Conservation (phyloP, 2,113 vertebrate genomes). For the Phaethornis superciliosus region DNA sequence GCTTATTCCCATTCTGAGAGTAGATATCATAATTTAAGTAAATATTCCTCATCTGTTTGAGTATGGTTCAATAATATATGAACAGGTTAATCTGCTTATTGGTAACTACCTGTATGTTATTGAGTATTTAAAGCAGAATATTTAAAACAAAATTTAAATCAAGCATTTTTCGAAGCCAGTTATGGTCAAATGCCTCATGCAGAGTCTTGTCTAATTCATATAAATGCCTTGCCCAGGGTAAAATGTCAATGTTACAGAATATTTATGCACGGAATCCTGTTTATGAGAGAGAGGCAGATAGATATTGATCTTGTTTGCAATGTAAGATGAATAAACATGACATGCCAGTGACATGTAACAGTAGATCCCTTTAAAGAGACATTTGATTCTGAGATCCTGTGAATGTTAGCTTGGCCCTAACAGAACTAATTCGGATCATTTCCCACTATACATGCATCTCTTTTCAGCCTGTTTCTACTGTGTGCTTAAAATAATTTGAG, state of each 20-base stretch:
- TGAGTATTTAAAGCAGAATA: background rate
- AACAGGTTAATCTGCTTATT: background rate
- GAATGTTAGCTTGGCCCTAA: slow-evolving; percentile 63
- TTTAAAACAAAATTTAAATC: background rate
- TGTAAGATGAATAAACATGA: background rate
- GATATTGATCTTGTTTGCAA: background rate
- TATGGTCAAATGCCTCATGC: background rate
- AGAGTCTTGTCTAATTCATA: background rate
- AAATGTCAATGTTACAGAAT: background rate
- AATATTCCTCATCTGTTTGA: background rate
- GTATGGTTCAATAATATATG: background rate
- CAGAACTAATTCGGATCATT: slow-evolving; percentile 65
- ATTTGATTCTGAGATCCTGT: slow-evolving; percentile 1
- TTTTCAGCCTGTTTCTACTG: slow-evolving; percentile 77
- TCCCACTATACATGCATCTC: slow-evolving; percentile 69
- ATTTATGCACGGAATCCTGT: background rate
- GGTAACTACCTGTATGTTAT: background rate
- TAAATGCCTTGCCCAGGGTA: background rate
- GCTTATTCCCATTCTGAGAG: background rate
- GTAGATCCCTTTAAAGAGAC: background rate
- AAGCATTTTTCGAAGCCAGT: background rate
- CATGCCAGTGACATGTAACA: background rate
- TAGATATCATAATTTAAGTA: background rate
- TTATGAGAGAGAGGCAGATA: background rate
- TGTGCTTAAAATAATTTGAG: slow-evolving; percentile 79